These are phyloP conservation scores for Melanostoma scalare DNA, from an alignment of 2,888 invertebrate species.

Conservation along the genomic window DNA sequence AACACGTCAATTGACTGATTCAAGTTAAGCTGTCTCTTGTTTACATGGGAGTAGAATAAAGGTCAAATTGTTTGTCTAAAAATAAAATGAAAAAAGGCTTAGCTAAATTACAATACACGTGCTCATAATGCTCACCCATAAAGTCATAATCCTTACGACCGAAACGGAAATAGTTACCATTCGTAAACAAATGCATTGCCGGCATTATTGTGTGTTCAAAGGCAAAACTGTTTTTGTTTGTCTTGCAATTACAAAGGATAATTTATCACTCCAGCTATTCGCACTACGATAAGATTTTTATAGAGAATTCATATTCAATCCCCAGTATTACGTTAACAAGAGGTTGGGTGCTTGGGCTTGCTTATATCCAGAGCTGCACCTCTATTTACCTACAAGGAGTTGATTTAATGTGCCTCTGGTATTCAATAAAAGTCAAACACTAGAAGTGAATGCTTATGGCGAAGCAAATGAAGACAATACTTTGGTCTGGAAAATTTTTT, in stretches of 20 bases:
- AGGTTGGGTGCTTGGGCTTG: background rate
- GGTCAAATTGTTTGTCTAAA: too few relatives aligned
- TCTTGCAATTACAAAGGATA: constrained; percentile 39
- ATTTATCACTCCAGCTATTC: constrained; percentile 34
- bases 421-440: too few relatives aligned
- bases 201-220: constrained; percentile 14
- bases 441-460: too few relatives aligned
- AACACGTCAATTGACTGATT: too few relatives aligned
- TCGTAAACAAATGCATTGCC: constrained; percentile 31
- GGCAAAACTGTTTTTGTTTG: constrained; percentile 33
- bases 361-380: constrained; percentile 21
- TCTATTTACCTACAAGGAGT: constrained; percentile 29
- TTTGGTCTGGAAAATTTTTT: too few relatives aligned
- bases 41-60: too few relatives aligned
- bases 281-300: constrained; percentile 36
- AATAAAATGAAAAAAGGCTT: background rate
- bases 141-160: constrained; percentile 30
- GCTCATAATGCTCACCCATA: background rate
- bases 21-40: too few relatives aligned
- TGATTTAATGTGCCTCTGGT: constrained; percentile 11
- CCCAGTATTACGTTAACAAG: constrained; percentile 20
- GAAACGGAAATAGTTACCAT: constrained; percentile 15
- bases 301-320: background rate
- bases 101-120: background rate
- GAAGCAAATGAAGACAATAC: too few relatives aligned